Evolutionary conservation across 2,797 vertebrate species (phyloP), one percentile per base, ranked within the genome.

Genomic region (Danio tinwini): DNA sequence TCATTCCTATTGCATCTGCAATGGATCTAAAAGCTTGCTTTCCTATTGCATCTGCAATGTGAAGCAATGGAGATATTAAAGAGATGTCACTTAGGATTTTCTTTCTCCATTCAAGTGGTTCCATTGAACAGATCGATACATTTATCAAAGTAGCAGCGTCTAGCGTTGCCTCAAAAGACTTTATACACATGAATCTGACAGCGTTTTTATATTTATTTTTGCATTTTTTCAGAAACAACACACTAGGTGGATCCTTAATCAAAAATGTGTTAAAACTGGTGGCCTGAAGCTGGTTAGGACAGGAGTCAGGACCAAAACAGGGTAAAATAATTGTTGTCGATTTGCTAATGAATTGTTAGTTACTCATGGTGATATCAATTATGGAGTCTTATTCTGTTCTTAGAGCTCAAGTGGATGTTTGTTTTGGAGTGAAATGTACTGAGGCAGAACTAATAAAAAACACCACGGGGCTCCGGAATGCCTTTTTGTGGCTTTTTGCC

Each of bases 391-490:
- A 40, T 14, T 78, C 55, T 52, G 16, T 70, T 19, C 67, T 78
- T 52, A 16, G 55, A 78, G 55, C 42, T 78, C 37, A 78, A 39
- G 17, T 69, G 45, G 47, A 52, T 70, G 40, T 70, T 70, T 77
- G 44, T 61, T 70, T 52, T 42, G 50, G 55, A 70, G 37, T 52
- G 76, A 70, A 78, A 62, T 52, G 56, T 44, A 70, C 56, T 61
- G 45, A 78, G 47, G 56, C 64, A 68, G 64, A 70, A 52, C 65
- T 78, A 78, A 78, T 78, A 52, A 59, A 77, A 70, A 59, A 50
- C 56, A 62, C 55, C 61, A 55, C 44, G 1, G 76, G 59, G 65
- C 55, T 69, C 65, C 5, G 14, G 39, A 39, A 67, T 1, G 2
- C 19, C 53, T 65, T 56, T 65, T 17, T 64, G 19, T 56, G 74